These are phyloP conservation scores for Alloscopus bannaensis DNA, from an alignment of 2,888 invertebrate genomes.

Conservation along the genomic window DNA sequence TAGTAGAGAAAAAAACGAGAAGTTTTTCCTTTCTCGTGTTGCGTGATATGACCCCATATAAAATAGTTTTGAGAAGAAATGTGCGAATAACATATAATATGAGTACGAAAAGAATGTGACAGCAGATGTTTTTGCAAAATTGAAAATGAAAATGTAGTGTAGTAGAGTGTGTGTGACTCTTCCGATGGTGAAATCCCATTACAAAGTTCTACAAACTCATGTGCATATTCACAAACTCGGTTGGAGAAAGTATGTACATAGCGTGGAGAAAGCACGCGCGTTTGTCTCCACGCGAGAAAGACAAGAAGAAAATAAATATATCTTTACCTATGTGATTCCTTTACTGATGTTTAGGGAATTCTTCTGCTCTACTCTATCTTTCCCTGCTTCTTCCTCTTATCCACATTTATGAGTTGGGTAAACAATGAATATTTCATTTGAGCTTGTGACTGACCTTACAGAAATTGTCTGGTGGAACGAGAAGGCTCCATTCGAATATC, in stretches of 20 bases:
- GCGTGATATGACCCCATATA: conserved; percentile 15
- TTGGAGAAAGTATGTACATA: conserved; percentile 3
- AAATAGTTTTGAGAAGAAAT: conserved; percentile 14
- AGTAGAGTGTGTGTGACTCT: neutral
- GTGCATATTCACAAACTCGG: neutral
- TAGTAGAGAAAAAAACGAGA: neutral
- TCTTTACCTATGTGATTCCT: conserved; percentile 18
- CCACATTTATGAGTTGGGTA: conserved; percentile 52
- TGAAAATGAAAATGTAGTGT: conserved; percentile 42
- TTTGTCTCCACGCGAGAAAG: neutral
- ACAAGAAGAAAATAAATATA: neutral
- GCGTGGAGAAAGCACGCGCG: neutral
- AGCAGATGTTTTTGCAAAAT: conserved; percentile 49
- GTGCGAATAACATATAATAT: conserved; percentile 1
- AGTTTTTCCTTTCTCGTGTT: neutral
- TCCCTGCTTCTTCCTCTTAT: conserved; percentile 2
- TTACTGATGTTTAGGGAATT: conserved; percentile 20
- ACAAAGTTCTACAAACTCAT: neutral
- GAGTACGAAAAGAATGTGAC: conserved; percentile 28
- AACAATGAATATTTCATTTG: conserved; percentile 66
- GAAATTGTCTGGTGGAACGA: conserved; percentile 81
- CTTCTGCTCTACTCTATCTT: neutral
- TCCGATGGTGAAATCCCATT: neutral
- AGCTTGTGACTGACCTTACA: conserved; percentile 72
- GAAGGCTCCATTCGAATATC: conserved; percentile 81